phyloP scores from a whole-genome alignment of 2,113 vertebrate species.

The Peromyscus californicus region DNA sequence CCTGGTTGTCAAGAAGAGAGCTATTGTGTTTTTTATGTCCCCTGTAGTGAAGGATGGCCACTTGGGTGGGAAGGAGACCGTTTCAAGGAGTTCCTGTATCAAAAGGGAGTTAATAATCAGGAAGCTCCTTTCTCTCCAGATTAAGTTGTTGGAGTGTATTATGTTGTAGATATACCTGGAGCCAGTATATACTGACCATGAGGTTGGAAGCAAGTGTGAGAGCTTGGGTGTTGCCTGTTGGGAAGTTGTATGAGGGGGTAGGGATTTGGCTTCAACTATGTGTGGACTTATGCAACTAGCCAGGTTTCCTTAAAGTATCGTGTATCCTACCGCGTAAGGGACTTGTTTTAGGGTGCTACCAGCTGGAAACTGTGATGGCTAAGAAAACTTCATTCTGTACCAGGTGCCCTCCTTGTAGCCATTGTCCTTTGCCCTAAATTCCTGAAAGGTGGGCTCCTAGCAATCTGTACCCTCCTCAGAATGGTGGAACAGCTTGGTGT shows the following conservation, averaged over 20 bases:
- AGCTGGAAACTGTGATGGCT: not conserved
- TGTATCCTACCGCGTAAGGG: not conserved
- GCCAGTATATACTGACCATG: not conserved
- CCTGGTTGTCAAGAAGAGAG: not conserved
- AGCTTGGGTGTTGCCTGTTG: not conserved
- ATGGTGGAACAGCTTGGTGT: not conserved
- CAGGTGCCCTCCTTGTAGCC: not conserved
- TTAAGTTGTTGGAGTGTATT: not conserved
- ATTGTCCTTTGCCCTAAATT: not conserved
- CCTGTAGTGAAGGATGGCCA: not conserved
- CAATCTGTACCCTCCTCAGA: not conserved
- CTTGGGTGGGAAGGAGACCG: not conserved
- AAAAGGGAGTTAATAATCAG: not conserved
- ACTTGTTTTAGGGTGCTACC: not conserved
- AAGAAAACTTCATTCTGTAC: no score
- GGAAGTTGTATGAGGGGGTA: not conserved
- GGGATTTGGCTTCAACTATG: not conserved
- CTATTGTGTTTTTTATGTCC: not conserved
- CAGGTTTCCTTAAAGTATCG: not conserved
- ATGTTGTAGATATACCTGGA: not conserved
- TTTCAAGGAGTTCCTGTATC: not conserved
- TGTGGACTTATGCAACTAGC: not conserved
- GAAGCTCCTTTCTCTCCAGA: not conserved
- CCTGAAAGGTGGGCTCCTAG: not conserved
- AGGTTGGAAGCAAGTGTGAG: not conserved